Conservation (phyloP, 2,113 vertebrate species). For the Phoenicopterus ruber region DNA sequence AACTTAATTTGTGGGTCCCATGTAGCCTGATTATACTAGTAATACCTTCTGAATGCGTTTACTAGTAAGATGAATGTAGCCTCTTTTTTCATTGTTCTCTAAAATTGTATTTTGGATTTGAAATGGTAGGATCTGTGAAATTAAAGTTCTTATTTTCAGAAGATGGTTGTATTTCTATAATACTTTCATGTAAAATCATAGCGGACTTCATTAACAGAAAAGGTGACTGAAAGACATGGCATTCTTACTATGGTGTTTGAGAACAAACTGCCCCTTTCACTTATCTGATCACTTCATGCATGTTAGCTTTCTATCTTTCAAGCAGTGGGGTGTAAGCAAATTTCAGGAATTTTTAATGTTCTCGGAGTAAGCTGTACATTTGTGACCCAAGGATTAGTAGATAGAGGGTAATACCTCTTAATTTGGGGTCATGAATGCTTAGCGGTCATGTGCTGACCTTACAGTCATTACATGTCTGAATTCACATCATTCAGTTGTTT, state of each 20-base stretch:
- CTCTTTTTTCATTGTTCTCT: not conserved
- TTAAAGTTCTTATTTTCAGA: not conserved
- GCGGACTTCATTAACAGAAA: not conserved
- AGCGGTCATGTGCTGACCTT: constrained; percentile 37
- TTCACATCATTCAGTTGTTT: constrained; percentile 52
- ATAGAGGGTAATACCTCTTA: constrained; percentile 58
- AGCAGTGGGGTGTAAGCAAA: constrained; percentile 56
- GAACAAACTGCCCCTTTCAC: not conserved
- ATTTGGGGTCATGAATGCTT: constrained; percentile 60
- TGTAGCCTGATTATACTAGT: not conserved
- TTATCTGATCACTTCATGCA: constrained; percentile 29
- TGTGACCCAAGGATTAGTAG: constrained; percentile 60
- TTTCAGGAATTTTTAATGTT: constrained; percentile 65
- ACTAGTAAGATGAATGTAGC: not conserved
- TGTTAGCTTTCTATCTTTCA: constrained; percentile 46
- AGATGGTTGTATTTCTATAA: not conserved
- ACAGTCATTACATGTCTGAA: constrained; percentile 52
- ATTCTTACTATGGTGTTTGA: not conserved
- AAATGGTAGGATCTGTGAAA: not conserved
- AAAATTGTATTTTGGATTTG: not conserved
- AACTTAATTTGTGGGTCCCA: not conserved
- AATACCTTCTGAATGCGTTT: not conserved
- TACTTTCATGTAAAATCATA: not conserved
- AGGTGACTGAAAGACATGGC: not conserved
- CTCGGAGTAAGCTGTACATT: constrained; percentile 44